Evolutionary conservation across 1,140 invertebrate species (phyloP), one percentile per base, ranked within the genome.

Genomic region (Aphaenogaster rudis): DNA sequence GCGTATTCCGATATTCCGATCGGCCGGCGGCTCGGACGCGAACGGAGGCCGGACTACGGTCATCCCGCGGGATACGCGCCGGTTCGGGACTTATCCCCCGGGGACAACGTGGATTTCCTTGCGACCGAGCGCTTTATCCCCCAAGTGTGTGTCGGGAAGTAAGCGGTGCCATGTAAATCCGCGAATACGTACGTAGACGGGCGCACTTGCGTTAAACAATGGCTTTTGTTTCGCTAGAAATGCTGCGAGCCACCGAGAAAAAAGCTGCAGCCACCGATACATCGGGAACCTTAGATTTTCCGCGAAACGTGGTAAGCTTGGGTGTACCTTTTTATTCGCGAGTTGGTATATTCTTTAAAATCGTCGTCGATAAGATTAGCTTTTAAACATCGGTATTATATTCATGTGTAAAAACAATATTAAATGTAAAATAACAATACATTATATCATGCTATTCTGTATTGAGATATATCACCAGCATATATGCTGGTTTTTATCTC

Each of bases 1-100:
- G 82, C 45, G 89, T 91, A 81, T 69, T 69, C 88, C 92, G 87
- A 91, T 92, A 94, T 94, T 93, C 93, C 89, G 74, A 92, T 90
- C 57, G 28, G 42, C 50, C 42, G 74, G 11, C 66, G 80, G 39
- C 66, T 54, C 52, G 36, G 78, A 39, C 50, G 61, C 74, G 52
- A 17, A 50, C 64, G 28, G 48, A 28, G 85, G 59, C 88, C 76
- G 89, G 72, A 90, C 92, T 76, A 82, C 91, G 94, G 92, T 90
- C 93, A 93, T 94, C 93, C 86, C 28, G 87, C 89, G 90, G 90
- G 78, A 72, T 61, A 17, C 59, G 48, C 57, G 67, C 48, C 64
- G 57, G 48, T n/a, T 52, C 69, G 13, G 21, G 90, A 57, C 85
- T 90, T 91, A 91, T 91, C 87, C 82, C 45, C 3, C 33, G 33